Percentiles rank a stretch among this genome's conserved stretches.
phyloP scores from a whole-genome alignment of 2,797 vertebrate species.

The Coreius guichenoti region DNA sequence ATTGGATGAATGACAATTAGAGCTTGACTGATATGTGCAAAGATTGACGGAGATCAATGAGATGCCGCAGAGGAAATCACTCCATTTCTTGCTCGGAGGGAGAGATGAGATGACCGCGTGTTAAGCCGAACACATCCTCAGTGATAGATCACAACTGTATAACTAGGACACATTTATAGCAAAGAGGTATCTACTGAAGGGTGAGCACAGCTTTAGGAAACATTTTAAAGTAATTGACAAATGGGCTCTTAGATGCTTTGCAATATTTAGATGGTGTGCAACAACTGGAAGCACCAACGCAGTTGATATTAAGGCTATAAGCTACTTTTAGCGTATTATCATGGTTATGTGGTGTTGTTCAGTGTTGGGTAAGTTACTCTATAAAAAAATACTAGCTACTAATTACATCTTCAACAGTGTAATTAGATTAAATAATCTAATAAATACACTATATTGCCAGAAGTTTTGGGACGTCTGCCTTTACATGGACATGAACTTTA shows the following conservation, averaged over 20 bases:
- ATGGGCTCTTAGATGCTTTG: background rate
- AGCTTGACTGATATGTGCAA: slow-evolving; percentile 47
- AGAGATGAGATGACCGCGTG: slow-evolving; percentile 12
- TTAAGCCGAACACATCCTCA: slow-evolving; percentile 32
- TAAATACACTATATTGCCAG: no score
- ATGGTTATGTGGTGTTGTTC: background rate
- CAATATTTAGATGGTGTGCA: slow-evolving; percentile 17
- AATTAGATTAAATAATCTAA: background rate
- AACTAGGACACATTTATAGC: slow-evolving; percentile 25
- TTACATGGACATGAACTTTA: no score
- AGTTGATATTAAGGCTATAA: background rate
- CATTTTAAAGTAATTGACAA: slow-evolving; percentile 20
- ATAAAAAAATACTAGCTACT: background rate
- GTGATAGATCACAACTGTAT: slow-evolving; percentile 30
- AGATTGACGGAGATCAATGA: slow-evolving; percentile 47
- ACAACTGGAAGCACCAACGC: background rate
- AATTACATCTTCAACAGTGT: background rate
- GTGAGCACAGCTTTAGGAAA: slow-evolving; percentile 8
- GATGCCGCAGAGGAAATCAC: slow-evolving; percentile 36
- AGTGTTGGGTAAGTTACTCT: background rate
- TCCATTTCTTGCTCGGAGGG: slow-evolving; percentile 26
- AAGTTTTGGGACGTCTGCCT: no score
- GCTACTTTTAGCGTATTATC: background rate
- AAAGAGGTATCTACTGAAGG: slow-evolving; percentile 10
- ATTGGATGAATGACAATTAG: slow-evolving; percentile 54